Evolutionary conservation across 2,797 vertebrate genomes (phyloP).

Genomic region (Synaphobranchus kaupii): DNA sequence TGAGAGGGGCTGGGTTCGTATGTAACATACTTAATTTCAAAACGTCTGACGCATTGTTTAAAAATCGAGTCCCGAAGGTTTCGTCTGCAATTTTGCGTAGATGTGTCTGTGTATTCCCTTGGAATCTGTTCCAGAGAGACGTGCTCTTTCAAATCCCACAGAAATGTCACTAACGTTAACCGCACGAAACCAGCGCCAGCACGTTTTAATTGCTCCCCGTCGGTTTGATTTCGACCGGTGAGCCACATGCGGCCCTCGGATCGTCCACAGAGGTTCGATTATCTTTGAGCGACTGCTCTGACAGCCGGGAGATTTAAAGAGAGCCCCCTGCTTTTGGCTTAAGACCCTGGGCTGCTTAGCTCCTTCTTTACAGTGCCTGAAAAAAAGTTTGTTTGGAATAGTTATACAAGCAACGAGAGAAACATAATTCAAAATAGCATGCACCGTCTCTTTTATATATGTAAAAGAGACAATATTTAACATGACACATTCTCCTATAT

Average conservation of each 20-base stretch:
- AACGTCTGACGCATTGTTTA: constrained; percentile 24
- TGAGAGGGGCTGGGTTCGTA: not conserved
- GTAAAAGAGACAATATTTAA: not conserved
- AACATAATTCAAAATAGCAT: not conserved
- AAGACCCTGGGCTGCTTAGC: not conserved
- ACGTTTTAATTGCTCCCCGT: not conserved
- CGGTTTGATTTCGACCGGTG: not conserved
- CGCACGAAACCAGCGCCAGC: not conserved
- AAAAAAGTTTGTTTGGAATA: constrained; percentile 12
- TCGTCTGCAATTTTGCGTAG: not conserved
- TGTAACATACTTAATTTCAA: not conserved
- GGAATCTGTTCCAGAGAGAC: constrained; percentile 24
- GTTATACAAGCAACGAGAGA: not conserved
- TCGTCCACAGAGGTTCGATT: not conserved
- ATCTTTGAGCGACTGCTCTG: constrained; percentile 1
- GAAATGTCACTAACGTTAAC: not conserved
- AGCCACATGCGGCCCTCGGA: not conserved
- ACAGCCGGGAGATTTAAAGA: constrained; percentile 21
- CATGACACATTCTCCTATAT: too few species aligned
- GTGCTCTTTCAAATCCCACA: constrained; percentile 30
- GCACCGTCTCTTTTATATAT: not conserved
- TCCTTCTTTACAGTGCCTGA: not conserved
- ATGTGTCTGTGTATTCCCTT: constrained; percentile 35
- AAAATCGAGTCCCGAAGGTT: constrained; percentile 24
- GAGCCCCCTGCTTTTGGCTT: not conserved